These are phyloP conservation scores for Palythoa grandiflora DNA, from an alignment of 92 coral and sea anemone genomes.

Conservation along the genomic window DNA sequence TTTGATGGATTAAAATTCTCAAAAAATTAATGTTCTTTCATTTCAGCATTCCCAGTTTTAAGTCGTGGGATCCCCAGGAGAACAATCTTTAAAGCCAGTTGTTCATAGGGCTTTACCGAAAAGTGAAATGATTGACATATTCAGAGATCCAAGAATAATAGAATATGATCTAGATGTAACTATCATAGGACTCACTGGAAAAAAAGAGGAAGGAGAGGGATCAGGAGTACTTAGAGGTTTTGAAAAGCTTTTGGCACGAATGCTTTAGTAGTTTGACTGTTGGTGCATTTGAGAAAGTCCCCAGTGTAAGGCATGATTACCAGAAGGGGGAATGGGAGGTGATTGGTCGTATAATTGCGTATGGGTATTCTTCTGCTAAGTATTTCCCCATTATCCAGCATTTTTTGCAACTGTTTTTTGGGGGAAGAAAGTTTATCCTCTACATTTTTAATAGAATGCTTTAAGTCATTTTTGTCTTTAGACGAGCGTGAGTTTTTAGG, in stretches of 20 bases:
- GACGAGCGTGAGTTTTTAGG: conserved; percentile 7
- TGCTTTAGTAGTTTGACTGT: conserved; percentile 34
- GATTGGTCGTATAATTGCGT: not conserved
- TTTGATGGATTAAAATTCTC: not conserved
- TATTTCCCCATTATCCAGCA: conserved; percentile 19
- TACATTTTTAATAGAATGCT: conserved; percentile 1
- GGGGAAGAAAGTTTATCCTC: conserved; percentile 13
- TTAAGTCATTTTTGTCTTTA: conserved; percentile 25
- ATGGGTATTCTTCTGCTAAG: not conserved
- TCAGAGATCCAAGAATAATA: not conserved
- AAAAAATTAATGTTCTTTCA: too few relatives aligned
- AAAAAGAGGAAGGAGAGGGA: not conserved
- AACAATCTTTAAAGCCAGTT: not conserved
- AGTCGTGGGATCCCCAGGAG: not conserved
- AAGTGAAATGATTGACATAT: too few relatives aligned
- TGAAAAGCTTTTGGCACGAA: conserved; percentile 36
- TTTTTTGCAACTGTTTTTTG: not conserved
- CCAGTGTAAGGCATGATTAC: conserved; percentile 22
- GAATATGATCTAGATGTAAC: not conserved
- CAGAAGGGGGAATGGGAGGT: not conserved
- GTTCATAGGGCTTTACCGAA: not conserved
- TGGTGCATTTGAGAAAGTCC: conserved; percentile 33
- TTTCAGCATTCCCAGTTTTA: not conserved
- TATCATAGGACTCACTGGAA: not conserved
- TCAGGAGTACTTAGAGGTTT: conserved; percentile 19